Evolutionary conservation across 2,888 invertebrate genomes (phyloP).

Genomic region (Liodrosophila aerea): DNA sequence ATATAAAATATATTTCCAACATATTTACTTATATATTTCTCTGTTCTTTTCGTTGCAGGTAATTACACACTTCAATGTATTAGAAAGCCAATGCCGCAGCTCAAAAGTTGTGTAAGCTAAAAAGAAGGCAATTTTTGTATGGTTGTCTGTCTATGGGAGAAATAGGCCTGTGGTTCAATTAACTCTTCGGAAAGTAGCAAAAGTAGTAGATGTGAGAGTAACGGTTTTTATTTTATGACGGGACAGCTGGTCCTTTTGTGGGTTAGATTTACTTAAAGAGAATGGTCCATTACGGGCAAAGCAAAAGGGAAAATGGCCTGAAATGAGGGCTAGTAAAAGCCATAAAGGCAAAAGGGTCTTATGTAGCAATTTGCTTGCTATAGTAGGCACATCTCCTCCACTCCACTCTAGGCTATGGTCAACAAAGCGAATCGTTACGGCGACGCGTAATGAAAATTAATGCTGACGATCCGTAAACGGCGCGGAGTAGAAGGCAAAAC

Average conservation of each 20-base stretch:
- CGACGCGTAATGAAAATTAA: conserved; percentile 76
- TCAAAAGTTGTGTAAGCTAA: neutral
- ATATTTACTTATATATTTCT: conserved; percentile 2
- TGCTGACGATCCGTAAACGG: conserved; percentile 76
- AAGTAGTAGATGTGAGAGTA: neutral
- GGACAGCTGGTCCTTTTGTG: conserved; percentile 35
- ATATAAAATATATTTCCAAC: neutral
- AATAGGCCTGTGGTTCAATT: conserved; percentile 51
- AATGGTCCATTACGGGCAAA: conserved; percentile 44
- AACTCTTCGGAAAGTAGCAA: conserved; percentile 36
- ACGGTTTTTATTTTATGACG: conserved; percentile 31
- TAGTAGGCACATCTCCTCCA: conserved; percentile 33
- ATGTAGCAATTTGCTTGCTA: conserved; percentile 45
- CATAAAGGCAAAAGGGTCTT: conserved; percentile 59
- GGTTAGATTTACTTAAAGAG: conserved; percentile 58
- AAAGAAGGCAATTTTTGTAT: conserved; percentile 20
- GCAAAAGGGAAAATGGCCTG: conserved; percentile 7
- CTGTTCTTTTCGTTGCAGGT: conserved; percentile 39
- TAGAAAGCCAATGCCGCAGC: neutral
- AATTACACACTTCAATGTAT: conserved; percentile 19
- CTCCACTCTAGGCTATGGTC: conserved; percentile 53
- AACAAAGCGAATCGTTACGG: conserved; percentile 75
- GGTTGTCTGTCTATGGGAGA: too few species aligned
- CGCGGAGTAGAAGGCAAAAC: conserved; percentile 26
- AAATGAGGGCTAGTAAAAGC: conserved; percentile 26